Conservation (phyloP, 1,140 invertebrate genomes). For the Leptinotarsa defecta region DNA sequence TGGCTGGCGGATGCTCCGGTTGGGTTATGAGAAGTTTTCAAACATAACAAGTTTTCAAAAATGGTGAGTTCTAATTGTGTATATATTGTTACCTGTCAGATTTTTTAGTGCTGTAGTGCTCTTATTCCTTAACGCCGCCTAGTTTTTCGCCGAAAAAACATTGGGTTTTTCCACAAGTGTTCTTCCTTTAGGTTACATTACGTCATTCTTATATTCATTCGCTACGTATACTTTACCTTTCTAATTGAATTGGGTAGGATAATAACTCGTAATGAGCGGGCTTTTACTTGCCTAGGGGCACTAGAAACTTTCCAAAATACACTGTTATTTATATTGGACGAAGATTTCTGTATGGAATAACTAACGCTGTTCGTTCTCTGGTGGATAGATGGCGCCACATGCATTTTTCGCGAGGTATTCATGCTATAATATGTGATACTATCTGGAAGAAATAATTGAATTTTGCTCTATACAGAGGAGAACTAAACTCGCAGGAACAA, state of each 20-base stretch:
- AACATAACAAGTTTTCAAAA: not conserved
- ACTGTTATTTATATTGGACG: not conserved
- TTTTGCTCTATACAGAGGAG: too few relatives aligned
- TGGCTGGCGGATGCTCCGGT: not conserved
- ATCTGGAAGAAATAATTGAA: too few relatives aligned
- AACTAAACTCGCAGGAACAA: too few relatives aligned
- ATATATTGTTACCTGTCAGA: not conserved
- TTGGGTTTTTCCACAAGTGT: not conserved
- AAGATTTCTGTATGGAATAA: not conserved
- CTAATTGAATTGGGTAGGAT: not conserved
- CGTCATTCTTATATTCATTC: not conserved
- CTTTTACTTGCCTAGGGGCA: not conserved
- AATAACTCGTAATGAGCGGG: not conserved
- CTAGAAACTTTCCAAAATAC: not conserved
- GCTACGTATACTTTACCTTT: not conserved
- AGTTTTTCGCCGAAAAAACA: not conserved
- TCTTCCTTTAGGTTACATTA: slow-evolving; percentile 6
- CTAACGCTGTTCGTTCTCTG: not conserved
- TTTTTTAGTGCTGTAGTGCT: too few relatives aligned
- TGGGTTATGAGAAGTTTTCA: slow-evolving; percentile 22
- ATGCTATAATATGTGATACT: too few relatives aligned
- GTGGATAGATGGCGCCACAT: not conserved
- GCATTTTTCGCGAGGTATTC: not conserved
- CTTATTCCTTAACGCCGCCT: too few relatives aligned
- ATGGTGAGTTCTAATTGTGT: slow-evolving; percentile 9